Evolutionary conservation across 2,797 vertebrate genomes (phyloP).

Genomic region (Florisuga fusca): DNA sequence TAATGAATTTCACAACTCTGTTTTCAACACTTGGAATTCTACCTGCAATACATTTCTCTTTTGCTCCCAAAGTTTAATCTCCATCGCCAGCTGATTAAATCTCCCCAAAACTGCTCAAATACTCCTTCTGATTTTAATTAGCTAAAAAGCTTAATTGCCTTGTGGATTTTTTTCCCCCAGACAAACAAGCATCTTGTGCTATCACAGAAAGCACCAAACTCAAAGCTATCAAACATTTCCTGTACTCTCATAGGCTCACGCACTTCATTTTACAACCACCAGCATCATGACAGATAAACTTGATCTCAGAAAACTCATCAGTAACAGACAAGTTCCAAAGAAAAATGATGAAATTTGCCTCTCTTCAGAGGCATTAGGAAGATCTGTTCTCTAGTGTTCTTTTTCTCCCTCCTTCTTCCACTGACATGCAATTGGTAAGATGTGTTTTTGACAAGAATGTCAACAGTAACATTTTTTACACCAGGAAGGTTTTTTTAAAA

Average conservation of each 20-base stretch:
- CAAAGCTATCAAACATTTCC: neutral
- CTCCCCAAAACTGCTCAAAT: slow-evolving; percentile 10
- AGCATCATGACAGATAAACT: neutral
- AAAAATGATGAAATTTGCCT: neutral
- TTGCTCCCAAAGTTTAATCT: slow-evolving; percentile 37
- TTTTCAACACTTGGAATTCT: slow-evolving; percentile 67
- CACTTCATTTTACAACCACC: neutral
- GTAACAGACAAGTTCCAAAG: neutral
- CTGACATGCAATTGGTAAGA: neutral
- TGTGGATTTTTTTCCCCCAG: neutral
- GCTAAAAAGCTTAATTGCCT: slow-evolving; percentile 7
- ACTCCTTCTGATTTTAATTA: slow-evolving; percentile 55
- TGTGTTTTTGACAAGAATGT: neutral
- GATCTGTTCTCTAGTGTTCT: neutral
- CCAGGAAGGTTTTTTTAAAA: neutral
- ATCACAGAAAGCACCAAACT: neutral
- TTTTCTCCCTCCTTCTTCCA: neutral
- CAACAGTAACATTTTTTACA: neutral
- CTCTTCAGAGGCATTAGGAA: neutral
- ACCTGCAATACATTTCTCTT: slow-evolving; percentile 32
- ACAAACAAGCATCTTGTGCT: neutral
- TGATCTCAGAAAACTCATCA: neutral
- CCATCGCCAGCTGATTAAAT: neutral
- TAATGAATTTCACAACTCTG: slow-evolving; percentile 72
- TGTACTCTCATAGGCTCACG: neutral